phyloP scores from a whole-genome alignment of 1,140 invertebrate species.

The Saccostrea glomerata region DNA sequence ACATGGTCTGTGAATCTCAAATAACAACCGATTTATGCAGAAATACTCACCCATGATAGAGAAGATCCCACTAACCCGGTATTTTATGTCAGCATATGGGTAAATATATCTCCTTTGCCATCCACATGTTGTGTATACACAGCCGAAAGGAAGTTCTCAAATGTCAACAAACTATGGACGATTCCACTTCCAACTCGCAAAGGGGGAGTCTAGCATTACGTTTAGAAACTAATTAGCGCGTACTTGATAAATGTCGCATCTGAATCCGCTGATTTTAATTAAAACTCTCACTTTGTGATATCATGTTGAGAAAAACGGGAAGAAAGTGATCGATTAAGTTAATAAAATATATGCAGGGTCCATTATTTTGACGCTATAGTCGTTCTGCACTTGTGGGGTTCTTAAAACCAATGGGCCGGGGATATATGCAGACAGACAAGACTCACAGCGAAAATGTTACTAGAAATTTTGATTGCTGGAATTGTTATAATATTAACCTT shows the following conservation, averaged over 20 bases:
- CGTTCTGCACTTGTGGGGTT: too few relatives aligned
- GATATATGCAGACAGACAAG: too few relatives aligned
- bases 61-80: background rate
- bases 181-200: constrained; percentile 22
- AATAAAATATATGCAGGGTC: too few relatives aligned
- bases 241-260: constrained; percentile 15
- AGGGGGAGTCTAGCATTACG: background rate
- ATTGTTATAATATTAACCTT: background rate
- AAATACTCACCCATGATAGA: constrained; percentile 11
- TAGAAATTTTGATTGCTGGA: background rate
- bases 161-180: constrained; percentile 17
- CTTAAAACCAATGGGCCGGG: too few relatives aligned
- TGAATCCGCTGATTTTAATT: background rate
- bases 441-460: background rate
- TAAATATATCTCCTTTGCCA: background rate
- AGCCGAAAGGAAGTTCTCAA: constrained; percentile 29
- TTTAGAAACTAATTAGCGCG: background rate
- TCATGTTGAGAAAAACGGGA: too few relatives aligned
- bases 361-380: too few relatives aligned
- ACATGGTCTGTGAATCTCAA: background rate
- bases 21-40: background rate
- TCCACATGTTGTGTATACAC: constrained; percentile 35
- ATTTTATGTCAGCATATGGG: constrained; percentile 19
- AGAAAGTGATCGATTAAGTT: too few relatives aligned
- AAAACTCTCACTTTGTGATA: too few relatives aligned